Evolutionary conservation across 2,888 invertebrate species (phyloP).

Genomic region (Pollenia angustigena): DNA sequence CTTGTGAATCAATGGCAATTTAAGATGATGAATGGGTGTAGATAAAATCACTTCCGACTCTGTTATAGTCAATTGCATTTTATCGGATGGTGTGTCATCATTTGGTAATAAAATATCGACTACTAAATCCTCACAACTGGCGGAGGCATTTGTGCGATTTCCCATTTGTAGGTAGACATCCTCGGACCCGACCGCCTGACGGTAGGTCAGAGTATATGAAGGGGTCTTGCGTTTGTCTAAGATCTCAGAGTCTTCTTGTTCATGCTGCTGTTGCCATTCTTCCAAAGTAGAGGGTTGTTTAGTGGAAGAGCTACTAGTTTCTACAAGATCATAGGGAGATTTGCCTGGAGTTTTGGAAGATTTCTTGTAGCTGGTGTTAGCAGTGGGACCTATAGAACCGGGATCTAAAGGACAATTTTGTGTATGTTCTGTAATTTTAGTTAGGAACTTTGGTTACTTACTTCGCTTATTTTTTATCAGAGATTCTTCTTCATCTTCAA

Average conservation of each 20-base stretch:
- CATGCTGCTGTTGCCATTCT: slow-evolving; percentile 84
- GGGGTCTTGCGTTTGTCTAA: slow-evolving; percentile 88
- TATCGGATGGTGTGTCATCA: slow-evolving; percentile 87
- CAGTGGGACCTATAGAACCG: slow-evolving; percentile 82
- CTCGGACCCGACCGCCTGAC: slow-evolving; percentile 93
- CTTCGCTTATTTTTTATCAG: slow-evolving; percentile 75
- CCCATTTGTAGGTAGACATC: slow-evolving; percentile 94
- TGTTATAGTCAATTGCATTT: slow-evolving; percentile 89
- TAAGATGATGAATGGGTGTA: slow-evolving; percentile 88
- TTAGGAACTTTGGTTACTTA: slow-evolving; percentile 72
- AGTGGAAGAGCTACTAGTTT: slow-evolving; percentile 48
- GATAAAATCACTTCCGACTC: slow-evolving; percentile 87
- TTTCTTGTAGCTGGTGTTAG: background rate
- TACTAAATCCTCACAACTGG: slow-evolving; percentile 95
- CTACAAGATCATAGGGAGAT: slow-evolving; percentile 57
- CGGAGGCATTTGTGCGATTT: slow-evolving; percentile 90
- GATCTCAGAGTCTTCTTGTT: slow-evolving; percentile 85
- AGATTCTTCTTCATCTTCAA: slow-evolving; percentile 78
- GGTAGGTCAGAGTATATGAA: slow-evolving; percentile 91
- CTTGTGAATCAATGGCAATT: slow-evolving; percentile 91
- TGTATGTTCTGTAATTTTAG: background rate
- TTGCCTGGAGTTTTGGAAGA: slow-evolving; percentile 32
- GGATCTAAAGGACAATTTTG: slow-evolving; percentile 82
- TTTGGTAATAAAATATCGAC: slow-evolving; percentile 90
- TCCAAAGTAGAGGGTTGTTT: slow-evolving; percentile 77